A percentile compares a stretch with the other conserved stretches of the same genome.
Conservation (phyloP, 2,797 vertebrate species). For the Coilia nasus region DNA sequence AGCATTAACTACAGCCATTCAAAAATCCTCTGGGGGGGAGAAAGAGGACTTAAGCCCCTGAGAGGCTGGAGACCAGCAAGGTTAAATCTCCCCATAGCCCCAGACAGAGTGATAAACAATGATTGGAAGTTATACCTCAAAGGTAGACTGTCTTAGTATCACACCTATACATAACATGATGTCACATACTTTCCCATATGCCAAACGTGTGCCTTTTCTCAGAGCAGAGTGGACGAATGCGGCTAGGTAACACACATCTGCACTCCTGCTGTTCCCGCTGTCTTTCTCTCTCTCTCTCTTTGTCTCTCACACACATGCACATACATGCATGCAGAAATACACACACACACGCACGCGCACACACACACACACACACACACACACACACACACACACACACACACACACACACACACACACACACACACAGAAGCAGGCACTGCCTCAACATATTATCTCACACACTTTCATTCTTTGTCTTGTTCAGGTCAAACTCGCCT, state of each 20-base stretch:
- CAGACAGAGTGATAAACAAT: neutral
- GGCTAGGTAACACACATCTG: constrained; percentile 52
- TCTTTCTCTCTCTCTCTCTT: neutral
- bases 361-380: constrained; percentile 33
- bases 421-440: neutral
- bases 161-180: constrained; percentile 19
- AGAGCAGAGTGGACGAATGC: constrained; percentile 45
- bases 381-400: constrained; percentile 40
- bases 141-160: constrained; percentile 5
- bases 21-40: neutral
- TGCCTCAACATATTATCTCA: constrained; percentile 19
- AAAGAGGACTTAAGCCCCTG: neutral
- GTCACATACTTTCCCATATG: constrained; percentile 20
- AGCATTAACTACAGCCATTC: neutral
- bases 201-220: constrained; percentile 30
- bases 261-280: constrained; percentile 52
- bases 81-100: neutral
- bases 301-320: constrained; percentile 35
- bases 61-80: neutral
- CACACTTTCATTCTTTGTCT: too few relatives aligned
- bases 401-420: neutral
- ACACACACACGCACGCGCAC: constrained; percentile 27
- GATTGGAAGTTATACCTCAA: neutral
- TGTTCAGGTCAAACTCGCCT: too few relatives aligned
- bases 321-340: neutral